Base-by-base conservation (phyloP, 2,888 invertebrate species). In the Ceriagrion tenellum region DNA sequence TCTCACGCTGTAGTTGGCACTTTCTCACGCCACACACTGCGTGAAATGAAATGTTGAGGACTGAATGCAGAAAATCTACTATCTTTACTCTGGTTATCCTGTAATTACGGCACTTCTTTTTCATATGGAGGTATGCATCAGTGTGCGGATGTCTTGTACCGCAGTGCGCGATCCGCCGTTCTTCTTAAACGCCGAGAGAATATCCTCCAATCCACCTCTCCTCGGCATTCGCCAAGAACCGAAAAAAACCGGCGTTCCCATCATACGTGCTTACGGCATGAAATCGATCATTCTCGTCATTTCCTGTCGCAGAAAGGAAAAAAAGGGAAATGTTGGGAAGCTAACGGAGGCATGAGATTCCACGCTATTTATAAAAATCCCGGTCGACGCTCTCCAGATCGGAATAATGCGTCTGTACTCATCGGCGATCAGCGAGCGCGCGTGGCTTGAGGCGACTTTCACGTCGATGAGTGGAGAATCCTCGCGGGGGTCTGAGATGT, bases 281-380 rank as follows among this genome's bases (percentile, higher is more conserved):
- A 26, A 91, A 91, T 91, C 91, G 91, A 40, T 91, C 63, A 63
- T 40, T 40, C 63, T 91, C 63, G 63, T 91, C 63, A 69, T 91
- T 63, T 91, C 91, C 91, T 55, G 35, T 91, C 59, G 8, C 59
- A 35, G 20, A 13, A 20, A 59, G 59, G 18, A 59, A 59, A 59
- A 59, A 59, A 47, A 89, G 20, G 89, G 55, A 89, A n/a, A 35
- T 55, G 20, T 12, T 35, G 26, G 16, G 81, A 63, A 20, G 63
- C 20, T 89, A 23, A 30, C 20, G 23, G 63, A 63, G 16, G 40
- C 12, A 63, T 26, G 40, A 69, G 40, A 69, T 40, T 40, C 23
- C 20, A 23, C 4, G 40, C 40, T 91, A 91, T 91, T 63, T 63
- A 63, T 69, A 91, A 63, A 91, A 35, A 35, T 81, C 81, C n/a